phyloP scores from a whole-genome alignment of 2,888 invertebrate genomes.

The Drosophila mettleri region DNA sequence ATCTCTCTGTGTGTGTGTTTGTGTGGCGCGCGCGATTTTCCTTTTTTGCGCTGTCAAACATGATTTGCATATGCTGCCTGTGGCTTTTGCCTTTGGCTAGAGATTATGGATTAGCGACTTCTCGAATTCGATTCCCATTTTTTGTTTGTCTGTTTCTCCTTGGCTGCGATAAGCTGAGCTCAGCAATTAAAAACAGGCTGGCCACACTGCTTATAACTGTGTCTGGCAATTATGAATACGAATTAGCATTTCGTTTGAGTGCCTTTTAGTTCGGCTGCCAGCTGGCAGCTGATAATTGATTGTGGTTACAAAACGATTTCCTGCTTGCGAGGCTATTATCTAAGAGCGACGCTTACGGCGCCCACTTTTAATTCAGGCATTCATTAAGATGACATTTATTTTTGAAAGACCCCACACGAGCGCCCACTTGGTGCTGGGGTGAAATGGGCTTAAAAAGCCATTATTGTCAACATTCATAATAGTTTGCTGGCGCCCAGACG shows the following conservation, averaged over 20 bases:
- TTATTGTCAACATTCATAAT: constrained; percentile 81
- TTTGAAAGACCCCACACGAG: constrained; percentile 23
- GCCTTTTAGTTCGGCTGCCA: constrained; percentile 11
- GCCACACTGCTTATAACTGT: constrained; percentile 15
- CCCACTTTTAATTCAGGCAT: constrained; percentile 57
- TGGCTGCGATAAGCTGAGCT: constrained; percentile 50
- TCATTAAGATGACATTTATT: constrained; percentile 79
- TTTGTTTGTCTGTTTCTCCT: background rate
- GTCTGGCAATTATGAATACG: constrained; percentile 7
- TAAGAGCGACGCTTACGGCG: constrained; percentile 33
- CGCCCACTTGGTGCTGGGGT: constrained; percentile 39
- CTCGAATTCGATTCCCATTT: constrained; percentile 25
- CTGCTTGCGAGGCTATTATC: constrained; percentile 42
- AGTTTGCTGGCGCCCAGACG: constrained; percentile 59
- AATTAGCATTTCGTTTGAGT: constrained; percentile 7
- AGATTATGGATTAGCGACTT: constrained; percentile 52
- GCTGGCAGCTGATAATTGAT: constrained; percentile 35
- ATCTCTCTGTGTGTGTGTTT: constrained; percentile 21
- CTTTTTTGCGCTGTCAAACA: constrained; percentile 68
- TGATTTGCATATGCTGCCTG: constrained; percentile 75
- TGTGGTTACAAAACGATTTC: constrained; percentile 47
- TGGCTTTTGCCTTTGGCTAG: constrained; percentile 53
- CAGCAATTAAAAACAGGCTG: constrained; percentile 72
- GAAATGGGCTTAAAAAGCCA: constrained; percentile 81
- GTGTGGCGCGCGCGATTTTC: constrained; percentile 9